These are phyloP conservation scores for Mormyrus iriodes DNA, from an alignment of 2,113 vertebrate genomes.

Conservation along the genomic window DNA sequence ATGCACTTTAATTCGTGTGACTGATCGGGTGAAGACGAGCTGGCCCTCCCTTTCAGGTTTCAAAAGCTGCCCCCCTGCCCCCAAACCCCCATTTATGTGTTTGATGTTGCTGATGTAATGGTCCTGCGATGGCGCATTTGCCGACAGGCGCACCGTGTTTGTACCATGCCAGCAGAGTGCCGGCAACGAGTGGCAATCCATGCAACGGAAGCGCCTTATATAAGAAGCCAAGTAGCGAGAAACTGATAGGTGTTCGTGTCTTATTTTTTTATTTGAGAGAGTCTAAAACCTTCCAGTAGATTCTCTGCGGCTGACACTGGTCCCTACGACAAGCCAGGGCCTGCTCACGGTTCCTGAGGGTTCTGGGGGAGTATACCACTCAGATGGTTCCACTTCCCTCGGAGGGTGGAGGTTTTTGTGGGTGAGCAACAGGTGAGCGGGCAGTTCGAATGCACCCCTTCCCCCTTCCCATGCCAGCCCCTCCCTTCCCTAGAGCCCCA, in stretches of 20 bases:
- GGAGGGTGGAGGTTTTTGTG: background rate
- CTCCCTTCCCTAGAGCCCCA: background rate
- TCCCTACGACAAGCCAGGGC: background rate
- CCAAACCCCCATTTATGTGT: background rate
- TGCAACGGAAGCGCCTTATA: background rate
- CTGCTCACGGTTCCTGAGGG: background rate
- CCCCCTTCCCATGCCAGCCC: background rate
- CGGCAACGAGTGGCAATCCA: background rate
- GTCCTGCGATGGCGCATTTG: background rate
- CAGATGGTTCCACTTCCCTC: constrained; percentile 4
- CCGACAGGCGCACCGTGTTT: background rate
- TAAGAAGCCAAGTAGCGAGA: background rate
- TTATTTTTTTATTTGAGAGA: background rate
- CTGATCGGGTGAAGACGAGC: constrained; percentile 33
- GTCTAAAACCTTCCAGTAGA: constrained; percentile 6
- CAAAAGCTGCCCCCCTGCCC: background rate
- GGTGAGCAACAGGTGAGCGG: constrained; percentile 4
- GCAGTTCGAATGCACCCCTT: background rate
- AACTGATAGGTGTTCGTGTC: background rate
- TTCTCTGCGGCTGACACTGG: background rate
- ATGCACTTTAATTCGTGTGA: constrained; percentile 28
- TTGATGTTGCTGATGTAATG: background rate
- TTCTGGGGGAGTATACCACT: background rate
- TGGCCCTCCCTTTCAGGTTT: constrained; percentile 8
- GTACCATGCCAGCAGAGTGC: background rate